Base-by-base conservation (phyloP, 2,888 invertebrate species). In the Scaptomyza parva region DNA sequence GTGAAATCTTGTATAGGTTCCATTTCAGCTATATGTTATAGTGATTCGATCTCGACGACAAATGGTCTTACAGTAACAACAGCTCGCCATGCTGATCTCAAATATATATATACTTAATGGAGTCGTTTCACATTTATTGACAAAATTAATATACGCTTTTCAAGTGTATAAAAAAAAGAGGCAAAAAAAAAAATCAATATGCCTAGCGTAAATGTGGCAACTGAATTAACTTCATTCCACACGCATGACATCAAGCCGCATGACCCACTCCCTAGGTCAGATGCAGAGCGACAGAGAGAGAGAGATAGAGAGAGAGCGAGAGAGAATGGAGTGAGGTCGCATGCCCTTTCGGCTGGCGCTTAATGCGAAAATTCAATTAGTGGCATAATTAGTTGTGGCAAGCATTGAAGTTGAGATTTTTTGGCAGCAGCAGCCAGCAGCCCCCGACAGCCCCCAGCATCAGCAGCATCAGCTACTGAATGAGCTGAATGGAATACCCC, bases 361-460 rank as follows among this genome's bases (percentile, higher is more conserved):
- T 87, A 85, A 85, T 88, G 86, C 84, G 88, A 85, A 81, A 88
- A 90, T 84, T 88, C 88, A 90, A 90, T 89, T 89, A 89, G 87
- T 88, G 89, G 82, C 86, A 89, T 90, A 89, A 89, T 89, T 90
- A 89, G 90, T 87, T 86, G 79, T 81, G 86, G 89, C 89, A 84
- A 79, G 79, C 88, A 82, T 77, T 86, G 82, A 89, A 86, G 84
- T 74, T 76, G 78, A 81, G 84, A 84, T 84, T 84, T 87, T 85
- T 71, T 86, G 78, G 66, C 63, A 66, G 54, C 22, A 54, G 37
- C 39, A n/a, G n/a, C 14, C 33, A 1, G 5, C 22, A 24, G 3
- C 22, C n/a, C n/a, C n/a, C n/a, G n/a, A n/a, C 20, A 53, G 35
- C 37, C 28, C 28, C 12, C 28, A 11, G n/a, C n/a, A n/a, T n/a